phyloP scores from a whole-genome alignment of 2,888 invertebrate species.

The Andrena fulva region DNA sequence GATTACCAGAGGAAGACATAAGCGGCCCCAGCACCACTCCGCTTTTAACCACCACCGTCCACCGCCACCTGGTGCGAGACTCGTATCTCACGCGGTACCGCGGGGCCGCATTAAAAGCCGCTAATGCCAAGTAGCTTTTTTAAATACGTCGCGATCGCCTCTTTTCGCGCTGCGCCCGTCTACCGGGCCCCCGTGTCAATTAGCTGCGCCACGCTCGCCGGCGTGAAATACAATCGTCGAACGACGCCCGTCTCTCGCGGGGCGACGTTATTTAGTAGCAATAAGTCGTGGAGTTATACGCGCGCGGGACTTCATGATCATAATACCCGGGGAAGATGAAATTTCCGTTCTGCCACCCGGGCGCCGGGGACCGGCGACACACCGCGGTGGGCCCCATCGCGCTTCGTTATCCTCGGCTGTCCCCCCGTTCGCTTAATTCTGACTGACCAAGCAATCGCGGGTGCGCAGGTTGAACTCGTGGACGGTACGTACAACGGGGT shows the following conservation, averaged over 20 bases:
- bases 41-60: slow-evolving; percentile 65
- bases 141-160: slow-evolving; percentile 27
- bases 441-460: too few relatives aligned
- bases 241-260: slow-evolving; percentile 5
- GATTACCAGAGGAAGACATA: slow-evolving; percentile 72
- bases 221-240: slow-evolving; percentile 29
- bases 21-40: slow-evolving; percentile 60
- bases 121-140: slow-evolving; percentile 46
- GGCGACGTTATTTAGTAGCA: not conserved
- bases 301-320: not conserved
- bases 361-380: not conserved
- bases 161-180: slow-evolving; percentile 13
- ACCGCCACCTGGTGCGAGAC: slow-evolving; percentile 74
- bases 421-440: too few relatives aligned
- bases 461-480: too few relatives aligned
- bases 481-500: too few relatives aligned
- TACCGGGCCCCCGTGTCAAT: slow-evolving; percentile 31
- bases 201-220: slow-evolving; percentile 15
- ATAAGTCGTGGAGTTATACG: slow-evolving; percentile 4
- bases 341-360: not conserved
- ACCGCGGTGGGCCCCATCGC: not conserved
- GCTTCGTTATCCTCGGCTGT: slow-evolving; percentile 16
- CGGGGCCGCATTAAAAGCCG: slow-evolving; percentile 41
- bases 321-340: not conserved
- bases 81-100: slow-evolving; percentile 63